These are phyloP conservation scores for Mungos mungo DNA, from an alignment of 2,113 vertebrate species.

Conservation along the genomic window DNA sequence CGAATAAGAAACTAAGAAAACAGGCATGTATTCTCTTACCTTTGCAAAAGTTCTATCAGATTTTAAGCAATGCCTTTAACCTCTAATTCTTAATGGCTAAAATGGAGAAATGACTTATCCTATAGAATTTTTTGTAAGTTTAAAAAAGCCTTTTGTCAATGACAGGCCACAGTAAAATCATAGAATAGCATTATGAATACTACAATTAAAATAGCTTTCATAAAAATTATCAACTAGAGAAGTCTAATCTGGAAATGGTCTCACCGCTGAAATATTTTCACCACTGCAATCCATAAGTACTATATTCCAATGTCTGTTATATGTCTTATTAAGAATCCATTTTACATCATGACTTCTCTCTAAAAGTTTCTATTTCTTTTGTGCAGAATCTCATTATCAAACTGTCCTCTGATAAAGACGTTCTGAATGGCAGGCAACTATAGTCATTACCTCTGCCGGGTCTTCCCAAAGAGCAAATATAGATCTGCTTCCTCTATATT, in stretches of 20 bases:
- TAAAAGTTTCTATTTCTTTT: conserved; percentile 17
- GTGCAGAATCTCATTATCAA: conserved; percentile 13
- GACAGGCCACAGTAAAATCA: not conserved
- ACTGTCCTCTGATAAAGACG: not conserved
- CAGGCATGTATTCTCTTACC: not conserved
- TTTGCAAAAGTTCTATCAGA: not conserved
- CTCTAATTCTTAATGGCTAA: not conserved
- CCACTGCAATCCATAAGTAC: not conserved
- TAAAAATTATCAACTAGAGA: not conserved
- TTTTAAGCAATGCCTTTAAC: not conserved
- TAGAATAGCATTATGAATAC: not conserved
- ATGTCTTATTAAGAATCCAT: conserved; percentile 9
- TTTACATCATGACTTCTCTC: not conserved
- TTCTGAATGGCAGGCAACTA: not conserved
- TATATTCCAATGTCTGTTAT: not conserved
- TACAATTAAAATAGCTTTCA: not conserved
- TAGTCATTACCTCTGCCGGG: not conserved
- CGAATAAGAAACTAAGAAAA: not conserved
- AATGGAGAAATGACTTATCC: not conserved
- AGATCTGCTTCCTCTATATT: not conserved
- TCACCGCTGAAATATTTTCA: not conserved
- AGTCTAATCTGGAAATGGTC: not conserved
- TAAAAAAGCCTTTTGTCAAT: not conserved
- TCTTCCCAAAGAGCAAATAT: conserved; percentile 2
- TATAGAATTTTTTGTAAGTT: not conserved